phyloP scores from a whole-genome alignment of 2,797 vertebrate genomes.

The Kryptolebias ocellatus region DNA sequence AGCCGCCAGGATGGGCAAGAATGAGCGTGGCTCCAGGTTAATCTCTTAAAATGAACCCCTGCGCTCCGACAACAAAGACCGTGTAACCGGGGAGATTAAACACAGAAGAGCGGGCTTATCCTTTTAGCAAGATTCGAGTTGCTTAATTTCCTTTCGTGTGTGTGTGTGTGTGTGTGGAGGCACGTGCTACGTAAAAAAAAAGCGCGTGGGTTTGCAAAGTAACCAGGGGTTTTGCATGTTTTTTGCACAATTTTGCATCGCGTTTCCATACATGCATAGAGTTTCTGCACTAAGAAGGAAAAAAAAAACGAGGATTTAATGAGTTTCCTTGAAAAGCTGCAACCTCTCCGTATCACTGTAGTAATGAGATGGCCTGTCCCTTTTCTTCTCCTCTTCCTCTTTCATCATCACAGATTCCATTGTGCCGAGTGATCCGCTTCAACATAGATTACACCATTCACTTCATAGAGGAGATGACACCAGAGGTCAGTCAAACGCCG shows the following conservation, averaged over 20 bases:
- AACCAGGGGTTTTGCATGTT: constrained; percentile 8
- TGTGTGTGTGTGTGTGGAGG: not conserved
- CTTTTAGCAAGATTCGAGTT: constrained; percentile 69
- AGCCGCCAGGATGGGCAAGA: constrained; percentile 51
- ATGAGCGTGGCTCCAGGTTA: constrained; percentile 70
- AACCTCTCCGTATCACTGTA: constrained; percentile 65
- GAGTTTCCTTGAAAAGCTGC: constrained; percentile 72
- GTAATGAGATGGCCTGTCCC: constrained; percentile 60
- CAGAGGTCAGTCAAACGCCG: constrained; percentile 89
- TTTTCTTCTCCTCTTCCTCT: constrained; percentile 50
- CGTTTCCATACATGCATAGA: not conserved
- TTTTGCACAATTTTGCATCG: not conserved
- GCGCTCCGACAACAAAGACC: constrained; percentile 72
- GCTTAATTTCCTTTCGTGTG: constrained; percentile 48
- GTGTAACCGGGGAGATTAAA: constrained; percentile 77
- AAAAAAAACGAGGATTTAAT: constrained; percentile 58
- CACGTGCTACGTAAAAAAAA: not conserved
- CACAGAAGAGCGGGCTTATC: constrained; percentile 69
- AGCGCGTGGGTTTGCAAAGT: not conserved
- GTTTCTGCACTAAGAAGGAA: not conserved
- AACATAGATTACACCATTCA: constrained; percentile 99
- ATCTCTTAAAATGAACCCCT: constrained; percentile 72
- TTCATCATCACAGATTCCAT: constrained; percentile 88
- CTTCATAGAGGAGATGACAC: constrained; percentile 99
- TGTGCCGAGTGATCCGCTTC: constrained; percentile 99